Conservation (phyloP, 2,113 vertebrate species). For the Oplegnathus fasciatus region DNA sequence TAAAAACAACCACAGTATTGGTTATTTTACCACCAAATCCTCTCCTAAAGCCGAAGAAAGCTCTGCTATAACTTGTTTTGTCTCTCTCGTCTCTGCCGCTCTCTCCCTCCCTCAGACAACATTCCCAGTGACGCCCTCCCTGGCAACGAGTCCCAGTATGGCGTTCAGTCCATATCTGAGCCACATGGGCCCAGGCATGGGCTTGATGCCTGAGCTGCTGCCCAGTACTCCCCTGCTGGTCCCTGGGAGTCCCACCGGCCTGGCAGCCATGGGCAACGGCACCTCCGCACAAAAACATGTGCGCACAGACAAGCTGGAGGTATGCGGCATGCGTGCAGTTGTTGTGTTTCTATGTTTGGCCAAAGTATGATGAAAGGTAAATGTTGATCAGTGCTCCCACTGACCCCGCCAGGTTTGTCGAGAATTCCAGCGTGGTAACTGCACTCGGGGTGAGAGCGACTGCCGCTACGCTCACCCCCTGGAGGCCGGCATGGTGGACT, state of each 20-base stretch:
- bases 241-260: constrained; percentile 91
- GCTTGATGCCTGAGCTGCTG: constrained; percentile 95
- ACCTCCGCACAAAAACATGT: constrained; percentile 90
- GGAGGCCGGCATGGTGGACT: constrained; percentile 96
- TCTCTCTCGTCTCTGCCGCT: not conserved
- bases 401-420: constrained; percentile 90
- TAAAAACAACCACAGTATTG: constrained; percentile 1
- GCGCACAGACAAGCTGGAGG: constrained; percentile 98
- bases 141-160: constrained; percentile 93
- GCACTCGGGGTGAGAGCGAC: constrained; percentile 97
- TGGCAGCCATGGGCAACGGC: constrained; percentile 88
- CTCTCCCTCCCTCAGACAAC: constrained; percentile 84
- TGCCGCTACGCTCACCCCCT: constrained; percentile 98
- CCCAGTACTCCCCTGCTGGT: constrained; percentile 93
- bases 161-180: constrained; percentile 95
- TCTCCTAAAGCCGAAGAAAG: constrained; percentile 10
- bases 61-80: constrained; percentile 34
- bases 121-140: constrained; percentile 91
- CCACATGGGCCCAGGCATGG: constrained; percentile 93
- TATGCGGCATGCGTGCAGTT: constrained; percentile 75
- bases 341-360: constrained; percentile 59
- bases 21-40: constrained; percentile 4
- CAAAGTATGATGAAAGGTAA: constrained; percentile 52
- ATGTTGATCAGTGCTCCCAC: constrained; percentile 20
- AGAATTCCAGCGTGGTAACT: constrained; percentile 98